These are phyloP conservation scores for Scrobipalpa costella DNA, from an alignment of 2,888 invertebrate species.

Conservation along the genomic window DNA sequence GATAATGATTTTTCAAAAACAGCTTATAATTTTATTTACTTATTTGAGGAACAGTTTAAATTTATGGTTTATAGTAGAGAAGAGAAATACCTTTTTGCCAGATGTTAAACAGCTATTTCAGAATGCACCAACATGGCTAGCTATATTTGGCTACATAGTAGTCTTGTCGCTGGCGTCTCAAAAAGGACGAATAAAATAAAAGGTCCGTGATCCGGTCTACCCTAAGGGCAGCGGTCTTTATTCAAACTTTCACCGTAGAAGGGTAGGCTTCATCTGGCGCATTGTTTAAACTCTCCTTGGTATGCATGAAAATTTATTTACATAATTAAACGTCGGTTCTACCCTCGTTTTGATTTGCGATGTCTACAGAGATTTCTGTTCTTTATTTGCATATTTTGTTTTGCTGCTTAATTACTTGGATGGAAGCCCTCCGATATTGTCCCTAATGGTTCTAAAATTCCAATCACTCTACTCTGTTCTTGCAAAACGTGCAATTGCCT, in stretches of 20 bases:
- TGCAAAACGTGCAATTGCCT: constrained; percentile 8
- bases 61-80: too few species aligned
- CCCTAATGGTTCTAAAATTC: constrained; percentile 22
- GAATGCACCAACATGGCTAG: neutral
- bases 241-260: constrained; percentile 66
- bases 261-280: constrained; percentile 67
- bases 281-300: constrained; percentile 72
- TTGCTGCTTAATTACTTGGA: constrained; percentile 56
- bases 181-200: constrained; percentile 53
- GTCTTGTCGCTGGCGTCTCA: constrained; percentile 7
- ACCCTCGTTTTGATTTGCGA: constrained; percentile 72
- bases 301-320: constrained; percentile 77
- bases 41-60: too few species aligned
- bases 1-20: neutral
- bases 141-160: neutral
- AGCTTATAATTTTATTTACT: too few species aligned
- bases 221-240: constrained; percentile 63
- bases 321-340: constrained; percentile 74
- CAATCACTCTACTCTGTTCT: neutral
- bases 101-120: too few species aligned
- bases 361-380: constrained; percentile 67
- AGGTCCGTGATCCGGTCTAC: constrained; percentile 53
- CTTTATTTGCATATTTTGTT: constrained; percentile 69
- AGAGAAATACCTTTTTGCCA: too few species aligned
- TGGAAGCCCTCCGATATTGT: constrained; percentile 31